A percentile compares a stretch with the other conserved stretches of the same genome.
phyloP scores from a whole-genome alignment of 2,888 invertebrate genomes.

The Labia minor region DNA sequence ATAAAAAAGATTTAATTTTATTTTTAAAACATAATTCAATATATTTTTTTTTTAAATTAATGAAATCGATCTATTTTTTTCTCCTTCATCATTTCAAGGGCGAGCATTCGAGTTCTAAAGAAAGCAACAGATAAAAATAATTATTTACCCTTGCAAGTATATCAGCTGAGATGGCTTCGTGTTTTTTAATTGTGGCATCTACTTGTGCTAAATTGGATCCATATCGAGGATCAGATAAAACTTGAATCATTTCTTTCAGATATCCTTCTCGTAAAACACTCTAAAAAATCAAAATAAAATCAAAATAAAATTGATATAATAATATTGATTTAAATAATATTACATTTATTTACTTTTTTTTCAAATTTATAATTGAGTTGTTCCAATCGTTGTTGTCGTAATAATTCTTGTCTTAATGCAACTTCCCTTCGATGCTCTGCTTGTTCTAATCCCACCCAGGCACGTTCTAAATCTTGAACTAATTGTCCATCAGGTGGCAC shows the following conservation, averaged over 20 bases:
- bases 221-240: constrained; percentile 82
- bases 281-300: constrained; percentile 34
- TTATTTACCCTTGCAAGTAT: constrained; percentile 75
- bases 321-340: constrained; percentile 13
- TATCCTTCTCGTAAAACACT: constrained; percentile 89
- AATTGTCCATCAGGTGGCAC: constrained; percentile 78
- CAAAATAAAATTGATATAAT: too few relatives aligned
- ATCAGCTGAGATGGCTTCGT: constrained; percentile 95
- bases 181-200: constrained; percentile 95
- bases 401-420: constrained; percentile 77
- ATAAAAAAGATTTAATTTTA: too few relatives aligned
- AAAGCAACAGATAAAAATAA: too few relatives aligned
- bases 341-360: constrained; percentile 58
- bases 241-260: constrained; percentile 94
- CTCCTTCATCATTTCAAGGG: too few relatives aligned
- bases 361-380: constrained; percentile 93
- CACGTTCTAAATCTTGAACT: constrained; percentile 88
- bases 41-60: too few relatives aligned
- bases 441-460: constrained; percentile 85
- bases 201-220: constrained; percentile 84
- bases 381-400: constrained; percentile 85
- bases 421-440: constrained; percentile 92
- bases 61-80: neutral
- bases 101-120: too few relatives aligned
- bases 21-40: neutral